phyloP scores from a whole-genome alignment of 2,113 vertebrate species.

The Nannobrachium achirus region DNA sequence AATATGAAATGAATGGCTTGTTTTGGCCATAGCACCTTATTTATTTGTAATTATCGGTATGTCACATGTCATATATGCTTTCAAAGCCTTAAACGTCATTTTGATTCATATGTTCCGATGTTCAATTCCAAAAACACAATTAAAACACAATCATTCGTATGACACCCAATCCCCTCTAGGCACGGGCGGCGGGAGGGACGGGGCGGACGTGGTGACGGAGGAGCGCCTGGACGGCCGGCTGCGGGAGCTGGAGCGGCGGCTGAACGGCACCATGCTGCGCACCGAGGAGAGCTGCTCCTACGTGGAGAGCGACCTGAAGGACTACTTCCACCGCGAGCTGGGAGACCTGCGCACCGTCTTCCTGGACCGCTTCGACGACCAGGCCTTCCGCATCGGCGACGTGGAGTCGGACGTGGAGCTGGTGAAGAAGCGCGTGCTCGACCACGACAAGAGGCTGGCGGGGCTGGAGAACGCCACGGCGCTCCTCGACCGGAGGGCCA shows the following conservation, averaged over 20 bases:
- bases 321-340: slow-evolving; percentile 70
- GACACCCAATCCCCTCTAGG: too few species aligned
- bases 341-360: slow-evolving; percentile 67
- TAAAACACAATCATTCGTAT: too few species aligned
- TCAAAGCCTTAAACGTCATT: too few species aligned
- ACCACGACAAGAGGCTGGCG: slow-evolving; percentile 60
- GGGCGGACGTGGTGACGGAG: slow-evolving; percentile 39
- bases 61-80: too few species aligned
- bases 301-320: slow-evolving; percentile 70
- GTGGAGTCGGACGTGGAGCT: slow-evolving; percentile 75
- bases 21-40: too few species aligned
- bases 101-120: too few species aligned
- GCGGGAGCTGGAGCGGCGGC: slow-evolving; percentile 77
- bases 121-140: too few species aligned
- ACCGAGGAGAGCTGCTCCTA: slow-evolving; percentile 70
- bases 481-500: slow-evolving; percentile 65
- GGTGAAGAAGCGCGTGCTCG: slow-evolving; percentile 64
- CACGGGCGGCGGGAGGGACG: not conserved
- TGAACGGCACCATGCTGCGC: slow-evolving; percentile 80
- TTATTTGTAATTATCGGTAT: too few species aligned
- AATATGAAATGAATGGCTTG: too few species aligned
- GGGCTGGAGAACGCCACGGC: slow-evolving; percentile 68
- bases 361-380: slow-evolving; percentile 74
- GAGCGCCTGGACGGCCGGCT: slow-evolving; percentile 71
- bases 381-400: slow-evolving; percentile 69